Percentiles rank a stretch among this genome's conserved stretches.
Conservation (phyloP, 2,113 vertebrate species). For the Seriola rivoliana region DNA sequence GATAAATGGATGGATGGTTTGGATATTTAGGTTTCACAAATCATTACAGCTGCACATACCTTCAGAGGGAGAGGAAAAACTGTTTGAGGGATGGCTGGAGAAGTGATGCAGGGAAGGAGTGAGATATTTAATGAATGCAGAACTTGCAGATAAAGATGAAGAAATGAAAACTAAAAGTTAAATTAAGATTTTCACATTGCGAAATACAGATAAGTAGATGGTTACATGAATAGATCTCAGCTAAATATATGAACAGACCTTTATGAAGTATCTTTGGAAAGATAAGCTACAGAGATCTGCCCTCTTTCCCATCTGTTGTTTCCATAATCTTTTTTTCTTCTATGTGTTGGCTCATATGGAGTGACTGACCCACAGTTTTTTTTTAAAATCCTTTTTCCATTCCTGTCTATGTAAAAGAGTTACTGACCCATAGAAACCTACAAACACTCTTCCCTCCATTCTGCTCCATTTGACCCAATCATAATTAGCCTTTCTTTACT, state of each 20-base stretch:
- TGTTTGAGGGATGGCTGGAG: constrained; percentile 20
- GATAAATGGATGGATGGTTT: constrained; percentile 54
- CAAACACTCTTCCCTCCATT: constrained; percentile 24
- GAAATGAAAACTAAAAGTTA: background rate
- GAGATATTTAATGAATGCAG: constrained; percentile 10
- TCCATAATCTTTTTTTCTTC: background rate
- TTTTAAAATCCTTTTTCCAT: background rate
- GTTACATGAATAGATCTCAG: background rate
- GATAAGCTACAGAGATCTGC: background rate
- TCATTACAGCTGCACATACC: constrained; percentile 44
- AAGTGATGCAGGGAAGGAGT: constrained; percentile 25
- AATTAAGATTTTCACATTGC: background rate
- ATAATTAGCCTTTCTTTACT: constrained; percentile 57
- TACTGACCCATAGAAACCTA: constrained; percentile 37
- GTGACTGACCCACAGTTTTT: background rate
- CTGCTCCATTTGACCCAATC: constrained; percentile 55
- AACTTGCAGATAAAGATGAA: background rate
- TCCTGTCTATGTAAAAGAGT: background rate
- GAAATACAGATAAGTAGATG: background rate
- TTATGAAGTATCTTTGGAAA: background rate
- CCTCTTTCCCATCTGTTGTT: background rate
- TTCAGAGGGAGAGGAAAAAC: constrained; percentile 19
- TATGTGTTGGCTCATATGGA: background rate
- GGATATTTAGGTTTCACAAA: constrained; percentile 58
- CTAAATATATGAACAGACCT: background rate